Evolutionary conservation across 2,113 vertebrate genomes (phyloP).

Genomic region (Petrocephalus zakoni): DNA sequence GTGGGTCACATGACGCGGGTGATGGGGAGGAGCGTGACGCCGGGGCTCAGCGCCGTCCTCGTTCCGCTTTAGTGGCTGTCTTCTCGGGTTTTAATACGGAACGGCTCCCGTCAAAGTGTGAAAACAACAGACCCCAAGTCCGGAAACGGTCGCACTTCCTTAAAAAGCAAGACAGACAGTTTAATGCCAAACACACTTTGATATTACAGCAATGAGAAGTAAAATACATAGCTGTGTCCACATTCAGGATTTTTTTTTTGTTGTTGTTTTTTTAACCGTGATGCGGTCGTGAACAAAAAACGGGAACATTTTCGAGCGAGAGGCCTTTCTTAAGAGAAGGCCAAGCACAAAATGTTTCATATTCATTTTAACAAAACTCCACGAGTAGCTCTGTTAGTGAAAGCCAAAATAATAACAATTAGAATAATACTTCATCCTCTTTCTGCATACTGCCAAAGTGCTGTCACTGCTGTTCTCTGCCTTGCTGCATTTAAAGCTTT

Average conservation of each 20-base stretch:
- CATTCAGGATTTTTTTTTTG: background rate
- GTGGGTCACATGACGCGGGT: background rate
- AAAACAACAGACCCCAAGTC: background rate
- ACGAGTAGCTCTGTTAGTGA: background rate
- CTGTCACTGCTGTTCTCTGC: background rate
- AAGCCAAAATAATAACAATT: background rate
- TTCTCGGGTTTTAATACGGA: background rate
- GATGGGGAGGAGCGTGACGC: background rate
- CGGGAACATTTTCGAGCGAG: background rate
- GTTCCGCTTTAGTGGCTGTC: background rate
- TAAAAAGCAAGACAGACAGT: background rate
- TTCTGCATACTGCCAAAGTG: background rate
- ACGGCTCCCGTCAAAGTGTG: background rate
- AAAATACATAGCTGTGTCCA: background rate
- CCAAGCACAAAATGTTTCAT: background rate
- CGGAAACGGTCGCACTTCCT: background rate
- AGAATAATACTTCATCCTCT: background rate
- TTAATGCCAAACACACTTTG: constrained; percentile 9
- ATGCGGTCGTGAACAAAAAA: background rate
- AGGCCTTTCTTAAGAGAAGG: background rate
- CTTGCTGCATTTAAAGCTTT: background rate
- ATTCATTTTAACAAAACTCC: background rate
- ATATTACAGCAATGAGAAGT: background rate
- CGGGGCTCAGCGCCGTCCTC: background rate
- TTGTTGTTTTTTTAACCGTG: background rate